phyloP scores from a whole-genome alignment of 2,888 invertebrate genomes.

The Patella ulyssiponensis region DNA sequence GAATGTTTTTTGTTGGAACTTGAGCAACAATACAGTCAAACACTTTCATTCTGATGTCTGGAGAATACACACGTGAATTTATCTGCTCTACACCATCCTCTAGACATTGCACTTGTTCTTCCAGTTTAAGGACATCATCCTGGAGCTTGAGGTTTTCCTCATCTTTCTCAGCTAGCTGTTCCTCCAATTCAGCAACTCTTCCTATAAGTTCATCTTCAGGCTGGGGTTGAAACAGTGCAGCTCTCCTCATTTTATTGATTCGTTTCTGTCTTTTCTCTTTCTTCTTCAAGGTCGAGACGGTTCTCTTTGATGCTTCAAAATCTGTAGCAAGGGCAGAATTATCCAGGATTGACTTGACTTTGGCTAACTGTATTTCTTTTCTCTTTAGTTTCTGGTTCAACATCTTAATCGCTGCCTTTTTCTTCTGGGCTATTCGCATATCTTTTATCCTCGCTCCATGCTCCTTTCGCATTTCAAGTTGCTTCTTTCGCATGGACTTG shows the following conservation, averaged over 20 bases:
- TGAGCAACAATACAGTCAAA: neutral
- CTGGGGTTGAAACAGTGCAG: neutral
- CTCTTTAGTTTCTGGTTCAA: too few relatives aligned
- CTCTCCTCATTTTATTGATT: neutral
- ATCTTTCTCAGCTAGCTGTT: neutral
- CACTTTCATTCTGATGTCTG: neutral
- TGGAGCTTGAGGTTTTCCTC: neutral
- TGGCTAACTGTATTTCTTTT: too few relatives aligned
- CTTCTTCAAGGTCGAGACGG: neutral
- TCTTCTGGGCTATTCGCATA: too few relatives aligned
- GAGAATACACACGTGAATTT: neutral
- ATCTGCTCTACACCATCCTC: neutral
- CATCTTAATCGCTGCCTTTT: too few relatives aligned
- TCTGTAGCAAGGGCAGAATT: neutral
- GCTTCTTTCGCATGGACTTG: too few relatives aligned
- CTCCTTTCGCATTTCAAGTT: too few relatives aligned
- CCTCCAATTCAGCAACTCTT: neutral
- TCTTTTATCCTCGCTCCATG: too few relatives aligned
- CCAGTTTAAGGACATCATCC: neutral
- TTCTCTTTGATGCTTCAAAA: neutral
- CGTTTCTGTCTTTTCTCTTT: neutral
- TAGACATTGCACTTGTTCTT: neutral
- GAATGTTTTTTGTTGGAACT: constrained; percentile 1
- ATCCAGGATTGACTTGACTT: too few relatives aligned
- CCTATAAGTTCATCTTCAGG: neutral